These are phyloP conservation scores for Ceryle rudis DNA, from an alignment of 2,797 vertebrate species.

Conservation along the genomic window DNA sequence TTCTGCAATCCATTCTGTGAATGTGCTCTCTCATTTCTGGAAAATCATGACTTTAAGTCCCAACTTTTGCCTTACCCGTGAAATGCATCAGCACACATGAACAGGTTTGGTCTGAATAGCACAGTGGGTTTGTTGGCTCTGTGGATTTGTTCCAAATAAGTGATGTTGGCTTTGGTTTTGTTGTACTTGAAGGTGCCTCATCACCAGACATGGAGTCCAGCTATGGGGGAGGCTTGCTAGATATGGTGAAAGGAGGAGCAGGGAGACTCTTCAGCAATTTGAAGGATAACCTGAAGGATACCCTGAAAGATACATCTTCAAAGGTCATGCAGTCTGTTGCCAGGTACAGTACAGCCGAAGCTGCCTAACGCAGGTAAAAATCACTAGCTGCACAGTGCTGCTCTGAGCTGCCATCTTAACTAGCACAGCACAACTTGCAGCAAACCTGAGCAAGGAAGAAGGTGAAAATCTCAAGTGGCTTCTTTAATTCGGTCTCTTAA, in stretches of 20 bases:
- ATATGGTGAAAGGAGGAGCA: slow-evolving; percentile 98
- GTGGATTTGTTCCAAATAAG: background rate
- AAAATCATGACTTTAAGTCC: background rate
- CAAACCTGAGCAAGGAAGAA: background rate
- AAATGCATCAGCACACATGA: accelerated
- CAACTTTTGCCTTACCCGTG: accelerated
- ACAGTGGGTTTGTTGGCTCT: background rate
- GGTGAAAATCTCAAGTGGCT: background rate
- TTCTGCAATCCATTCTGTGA: background rate
- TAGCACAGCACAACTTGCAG: background rate
- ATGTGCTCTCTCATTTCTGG: background rate
- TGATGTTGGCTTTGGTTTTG: background rate
- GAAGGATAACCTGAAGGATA: slow-evolving; percentile 99
- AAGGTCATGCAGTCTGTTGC: slow-evolving; percentile 98
- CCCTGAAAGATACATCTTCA: slow-evolving; percentile 96
- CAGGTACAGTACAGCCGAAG: slow-evolving; percentile 83
- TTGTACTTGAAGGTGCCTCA: slow-evolving; percentile 75
- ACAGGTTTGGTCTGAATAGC: accelerated
- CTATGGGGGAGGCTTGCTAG: slow-evolving; percentile 93
- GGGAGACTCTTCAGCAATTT: slow-evolving; percentile 98
- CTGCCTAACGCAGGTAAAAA: background rate
- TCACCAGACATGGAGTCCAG: slow-evolving; percentile 93
- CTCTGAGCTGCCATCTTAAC: background rate
- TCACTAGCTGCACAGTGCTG: background rate
- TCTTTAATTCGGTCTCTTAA: background rate